phyloP scores from a whole-genome alignment of 1,140 invertebrate genomes.

The Tetramorium simillimum region DNA sequence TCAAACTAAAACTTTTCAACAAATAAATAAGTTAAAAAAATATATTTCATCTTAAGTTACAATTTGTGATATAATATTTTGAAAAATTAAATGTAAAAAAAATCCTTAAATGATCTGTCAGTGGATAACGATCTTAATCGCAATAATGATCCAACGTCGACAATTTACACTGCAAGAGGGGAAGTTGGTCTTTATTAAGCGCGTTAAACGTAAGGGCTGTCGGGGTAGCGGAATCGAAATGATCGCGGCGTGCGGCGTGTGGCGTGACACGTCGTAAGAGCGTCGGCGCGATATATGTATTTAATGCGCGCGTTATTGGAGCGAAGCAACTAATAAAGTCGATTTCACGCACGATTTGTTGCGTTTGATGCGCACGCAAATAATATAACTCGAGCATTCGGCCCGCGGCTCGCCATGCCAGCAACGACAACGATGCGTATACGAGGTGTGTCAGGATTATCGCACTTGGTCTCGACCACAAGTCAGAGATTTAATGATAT shows the following conservation, averaged over 20 bases:
- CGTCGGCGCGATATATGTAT: constrained; percentile 65
- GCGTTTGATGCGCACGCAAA: constrained; percentile 69
- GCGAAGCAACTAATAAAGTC: constrained; percentile 81
- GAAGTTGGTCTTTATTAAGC: not conserved
- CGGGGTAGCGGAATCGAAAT: constrained; percentile 59
- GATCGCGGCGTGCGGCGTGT: constrained; percentile 63
- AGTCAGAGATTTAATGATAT: not conserved
- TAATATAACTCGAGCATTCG: constrained; percentile 60
- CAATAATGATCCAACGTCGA: not conserved
- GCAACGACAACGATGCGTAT: constrained; percentile 53
- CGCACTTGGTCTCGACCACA: not conserved
- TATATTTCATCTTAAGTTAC: not conserved
- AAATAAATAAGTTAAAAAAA: not conserved
- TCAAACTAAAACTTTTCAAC: not conserved
- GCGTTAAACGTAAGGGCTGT: constrained; percentile 49
- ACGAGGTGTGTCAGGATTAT: constrained; percentile 19
- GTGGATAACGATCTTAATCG: not conserved
- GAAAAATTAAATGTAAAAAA: not conserved
- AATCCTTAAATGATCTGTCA: not conserved
- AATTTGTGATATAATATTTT: not conserved
- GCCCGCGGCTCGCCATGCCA: constrained; percentile 7
- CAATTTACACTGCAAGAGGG: not conserved
- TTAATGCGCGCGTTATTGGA: constrained; percentile 73
- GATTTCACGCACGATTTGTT: constrained; percentile 82
- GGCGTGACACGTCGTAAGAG: constrained; percentile 69